These are phyloP conservation scores for Anseranas semipalmata DNA, from an alignment of 2,113 vertebrate genomes.

Conservation along the genomic window DNA sequence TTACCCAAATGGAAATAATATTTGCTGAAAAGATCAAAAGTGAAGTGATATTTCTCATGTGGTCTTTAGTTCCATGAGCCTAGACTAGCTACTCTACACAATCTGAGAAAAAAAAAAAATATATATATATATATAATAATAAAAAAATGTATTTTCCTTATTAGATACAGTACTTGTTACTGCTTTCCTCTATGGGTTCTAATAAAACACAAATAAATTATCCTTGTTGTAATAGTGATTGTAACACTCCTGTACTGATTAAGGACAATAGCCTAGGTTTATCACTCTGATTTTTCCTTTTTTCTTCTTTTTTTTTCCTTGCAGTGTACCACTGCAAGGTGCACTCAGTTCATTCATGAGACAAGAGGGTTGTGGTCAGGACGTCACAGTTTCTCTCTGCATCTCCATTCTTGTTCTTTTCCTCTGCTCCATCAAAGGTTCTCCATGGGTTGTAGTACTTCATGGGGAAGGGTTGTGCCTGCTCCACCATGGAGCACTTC, in stretches of 20 bases:
- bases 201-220: background rate
- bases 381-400: background rate
- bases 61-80: background rate
- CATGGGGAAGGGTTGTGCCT: too few species aligned
- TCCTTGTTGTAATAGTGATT: background rate
- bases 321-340: too few species aligned
- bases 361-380: accelerated
- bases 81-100: background rate
- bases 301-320: background rate
- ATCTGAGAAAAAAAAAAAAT: background rate
- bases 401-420: accelerated
- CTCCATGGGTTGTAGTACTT: too few species aligned
- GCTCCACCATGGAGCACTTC: background rate
- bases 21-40: background rate
- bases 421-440: background rate
- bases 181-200: background rate
- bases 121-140: too few species aligned
- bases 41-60: background rate
- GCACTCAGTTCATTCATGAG: accelerated
- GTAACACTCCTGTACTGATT: background rate
- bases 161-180: background rate
- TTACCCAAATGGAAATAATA: background rate
- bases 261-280: background rate
- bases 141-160: background rate
- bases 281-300: background rate